Evolutionary conservation across 2,113 vertebrate species (phyloP), one percentile per base, ranked within the genome.

Genomic region (Lutjanus erythropterus): DNA sequence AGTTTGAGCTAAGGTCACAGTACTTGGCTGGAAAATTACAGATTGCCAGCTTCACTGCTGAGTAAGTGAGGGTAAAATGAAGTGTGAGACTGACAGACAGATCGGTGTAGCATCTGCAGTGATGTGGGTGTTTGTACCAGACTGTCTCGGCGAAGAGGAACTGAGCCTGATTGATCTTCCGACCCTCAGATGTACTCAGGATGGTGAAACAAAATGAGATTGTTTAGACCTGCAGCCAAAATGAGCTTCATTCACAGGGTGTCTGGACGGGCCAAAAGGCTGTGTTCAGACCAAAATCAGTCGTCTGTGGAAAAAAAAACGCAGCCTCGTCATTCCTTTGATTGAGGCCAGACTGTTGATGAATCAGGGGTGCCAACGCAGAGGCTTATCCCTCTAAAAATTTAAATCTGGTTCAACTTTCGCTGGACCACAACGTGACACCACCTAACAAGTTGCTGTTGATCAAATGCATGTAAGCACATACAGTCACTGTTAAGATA

Each of bases 131-230:
- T 67, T 42, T 46, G 14, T 44, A 39, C 21, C 66, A 25, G 9
- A 3, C 41, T 53, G 62, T n/a, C 58, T 37, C 5, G 7, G 29
- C 18, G 33, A 67, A 33, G 33, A 66, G 14, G 61, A 80, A 25
- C 10, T 39, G 27, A 53, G 65, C 56, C 64, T 53, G 25, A 27
- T 25, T 79, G 25, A 60, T 72, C 7, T 52, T 71, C 6, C 21
- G 39, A 39, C 29, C n/a, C 15, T 27, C 27, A 68, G 27, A 71
- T 69, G 67, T 47, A 55, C 37, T 55, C 52, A 33, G n/a, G 33
- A 75, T 21, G 21, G 21, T 58, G 27, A 23, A 73, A n/a, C 47
- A 58, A 15, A 64, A 47, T 31, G 31, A 71, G n/a, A 73, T 19
- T 9, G 19, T 58, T 19, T 39, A 49, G 6, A 68, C 42, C 53